These are phyloP conservation scores for Mesocentrotus franciscanus DNA, from an alignment of 53 echinoderm and acorn worm species.

Conservation along the genomic window DNA sequence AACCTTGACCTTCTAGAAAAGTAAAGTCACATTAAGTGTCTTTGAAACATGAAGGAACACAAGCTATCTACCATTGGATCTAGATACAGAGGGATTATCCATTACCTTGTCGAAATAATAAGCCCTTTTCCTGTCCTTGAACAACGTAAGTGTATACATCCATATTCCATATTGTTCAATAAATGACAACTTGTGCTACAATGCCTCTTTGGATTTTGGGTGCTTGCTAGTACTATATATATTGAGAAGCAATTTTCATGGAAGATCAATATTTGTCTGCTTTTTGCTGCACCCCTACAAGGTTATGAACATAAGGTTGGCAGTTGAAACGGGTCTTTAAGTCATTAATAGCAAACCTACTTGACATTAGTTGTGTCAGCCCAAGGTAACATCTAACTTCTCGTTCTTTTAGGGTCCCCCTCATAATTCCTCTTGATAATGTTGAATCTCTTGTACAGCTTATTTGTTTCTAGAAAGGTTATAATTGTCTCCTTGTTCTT, in stretches of 20 bases:
- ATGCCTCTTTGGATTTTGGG: neutral
- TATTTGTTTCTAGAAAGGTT: neutral
- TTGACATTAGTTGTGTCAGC: neutral
- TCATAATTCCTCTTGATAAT: neutral
- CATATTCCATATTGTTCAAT: neutral
- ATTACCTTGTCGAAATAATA: neutral
- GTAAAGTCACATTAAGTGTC: neutral
- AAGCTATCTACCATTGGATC: neutral
- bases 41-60: conserved; percentile 3
- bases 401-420: neutral
- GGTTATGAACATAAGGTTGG: neutral
- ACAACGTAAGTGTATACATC: neutral
- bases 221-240: neutral
- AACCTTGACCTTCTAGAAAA: neutral
- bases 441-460: neutral
- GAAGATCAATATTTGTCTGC: neutral
- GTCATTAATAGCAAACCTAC: neutral
- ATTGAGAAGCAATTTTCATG: neutral
- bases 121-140: conserved; percentile 24
- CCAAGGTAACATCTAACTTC: neutral
- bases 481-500: neutral
- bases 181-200: neutral
- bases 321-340: neutral
- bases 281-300: neutral
- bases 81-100: neutral